Conservation (phyloP, 2,888 invertebrate species). For the Andrena camellia region DNA sequence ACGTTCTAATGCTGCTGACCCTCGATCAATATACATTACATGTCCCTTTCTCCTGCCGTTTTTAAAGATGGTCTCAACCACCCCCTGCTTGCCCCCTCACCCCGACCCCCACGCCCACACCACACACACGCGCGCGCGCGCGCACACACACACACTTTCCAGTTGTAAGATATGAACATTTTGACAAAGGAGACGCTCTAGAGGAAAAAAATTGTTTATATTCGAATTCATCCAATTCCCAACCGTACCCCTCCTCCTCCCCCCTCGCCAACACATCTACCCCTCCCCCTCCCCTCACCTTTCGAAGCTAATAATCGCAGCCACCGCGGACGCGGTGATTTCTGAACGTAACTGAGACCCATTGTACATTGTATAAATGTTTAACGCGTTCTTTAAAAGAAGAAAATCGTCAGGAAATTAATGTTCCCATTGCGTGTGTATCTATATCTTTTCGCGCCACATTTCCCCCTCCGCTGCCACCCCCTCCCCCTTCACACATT, state of each 20-base stretch:
- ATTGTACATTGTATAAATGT: constrained; percentile 84
- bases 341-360: constrained; percentile 80
- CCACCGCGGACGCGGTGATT: constrained; percentile 73
- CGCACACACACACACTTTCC: constrained; percentile 33
- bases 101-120: not conserved
- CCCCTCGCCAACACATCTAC: not conserved
- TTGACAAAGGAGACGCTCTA: constrained; percentile 72
- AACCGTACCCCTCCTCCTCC: not conserved
- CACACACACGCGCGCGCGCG: not conserved
- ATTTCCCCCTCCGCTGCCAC: constrained; percentile 15
- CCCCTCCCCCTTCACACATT: constrained; percentile 31
- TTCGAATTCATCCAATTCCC: constrained; percentile 37
- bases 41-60: constrained; percentile 45
- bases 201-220: constrained; percentile 67
- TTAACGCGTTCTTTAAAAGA: constrained; percentile 68
- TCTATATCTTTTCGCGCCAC: constrained; percentile 69
- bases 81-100: not conserved
- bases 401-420: constrained; percentile 58
- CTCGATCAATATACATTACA: constrained; percentile 62
- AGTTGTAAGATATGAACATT: constrained; percentile 76
- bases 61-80: constrained; percentile 16
- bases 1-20: constrained; percentile 79
- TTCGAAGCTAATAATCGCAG: constrained; percentile 68
- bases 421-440: constrained; percentile 68
- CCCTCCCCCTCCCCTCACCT: not conserved